Evolutionary conservation across 2,797 vertebrate species (phyloP).

Genomic region (Helostoma temminkii): DNA sequence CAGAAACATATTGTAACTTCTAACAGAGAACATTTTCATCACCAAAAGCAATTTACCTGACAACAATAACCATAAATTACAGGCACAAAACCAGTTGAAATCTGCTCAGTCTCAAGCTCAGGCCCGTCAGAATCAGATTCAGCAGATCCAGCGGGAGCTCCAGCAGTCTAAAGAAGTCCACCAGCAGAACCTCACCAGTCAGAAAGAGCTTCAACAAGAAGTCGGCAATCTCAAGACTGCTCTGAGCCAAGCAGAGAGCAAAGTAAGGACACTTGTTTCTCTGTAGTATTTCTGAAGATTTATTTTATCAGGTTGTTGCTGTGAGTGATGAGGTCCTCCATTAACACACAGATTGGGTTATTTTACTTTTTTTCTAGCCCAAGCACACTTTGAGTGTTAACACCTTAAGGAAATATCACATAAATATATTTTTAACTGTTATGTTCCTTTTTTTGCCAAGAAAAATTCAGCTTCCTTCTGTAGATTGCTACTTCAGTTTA

Average conservation of each 20-base stretch:
- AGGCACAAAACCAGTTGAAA: constrained; percentile 78
- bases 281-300: neutral
- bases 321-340: neutral
- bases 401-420: too few relatives aligned
- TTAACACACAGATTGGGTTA: too few relatives aligned
- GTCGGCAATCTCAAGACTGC: constrained; percentile 86
- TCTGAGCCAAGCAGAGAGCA: constrained; percentile 87
- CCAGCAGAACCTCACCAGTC: constrained; percentile 63
- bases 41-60: neutral
- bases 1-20: neutral
- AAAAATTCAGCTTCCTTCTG: too few relatives aligned
- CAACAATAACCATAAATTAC: neutral
- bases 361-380: too few relatives aligned
- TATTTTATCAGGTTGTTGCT: neutral
- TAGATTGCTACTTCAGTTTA: too few relatives aligned
- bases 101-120: constrained; percentile 62
- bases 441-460: too few relatives aligned
- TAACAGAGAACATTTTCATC: neutral
- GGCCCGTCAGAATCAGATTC: constrained; percentile 73
- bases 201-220: constrained; percentile 84
- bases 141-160: constrained; percentile 74
- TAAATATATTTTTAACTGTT: too few relatives aligned
- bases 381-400: too few relatives aligned
- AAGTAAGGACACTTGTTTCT: constrained; percentile 57
- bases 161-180: constrained; percentile 72